Evolutionary conservation across 2,113 vertebrate species (phyloP), one percentile per base, ranked within the genome.

Genomic region (Nesogale talazaci): DNA sequence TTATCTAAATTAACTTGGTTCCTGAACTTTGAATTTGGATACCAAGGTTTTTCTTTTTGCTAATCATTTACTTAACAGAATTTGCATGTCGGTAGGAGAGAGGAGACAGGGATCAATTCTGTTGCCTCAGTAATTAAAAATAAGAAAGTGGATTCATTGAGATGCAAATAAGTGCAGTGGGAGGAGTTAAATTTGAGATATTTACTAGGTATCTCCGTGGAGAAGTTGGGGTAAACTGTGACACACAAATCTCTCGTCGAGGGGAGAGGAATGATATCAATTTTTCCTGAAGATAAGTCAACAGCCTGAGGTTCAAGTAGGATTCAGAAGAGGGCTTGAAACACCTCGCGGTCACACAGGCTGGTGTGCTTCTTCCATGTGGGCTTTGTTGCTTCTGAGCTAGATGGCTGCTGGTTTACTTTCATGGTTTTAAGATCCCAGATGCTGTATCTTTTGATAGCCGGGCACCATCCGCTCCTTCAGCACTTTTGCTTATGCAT

Each of bases 1-100:
- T 76, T 46, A 29, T 57, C n/a, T 23, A 81, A 91, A 91, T 85
- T 17, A 6, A 80, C 40, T 86, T n/a, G 61, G n/a, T 81, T 85
- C 12, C 36, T 65, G 40, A 93, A 38, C 34, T 76, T 75, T 56
- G 52, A 83, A 16, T 74, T 59, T 27, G 34, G 25, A 52, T 72
- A 46, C 9, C 46, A 75, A 67, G 14, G 0, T 1, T 52, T 93
- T 46, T 1, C 27, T 90, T 31, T 65, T 38, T 74, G 83, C 84
- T 57, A 57, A 88, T 29, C 29, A 36, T 57, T 52, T 78, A 19
- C 38, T 22, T 52, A 56, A 74, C 1, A 61, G 36, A 83, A 23
- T 40, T 17, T 87, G 78, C 56, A 14, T 29, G 29, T 23, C 8
- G 34, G 61, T 17, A 77, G 36, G 0, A 57, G 56, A 88, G 56